Percentiles rank a stretch among this genome's conserved stretches.
Evolutionary conservation across 1,140 invertebrate species (phyloP).

Genomic region (Plectus sambesii): DNA sequence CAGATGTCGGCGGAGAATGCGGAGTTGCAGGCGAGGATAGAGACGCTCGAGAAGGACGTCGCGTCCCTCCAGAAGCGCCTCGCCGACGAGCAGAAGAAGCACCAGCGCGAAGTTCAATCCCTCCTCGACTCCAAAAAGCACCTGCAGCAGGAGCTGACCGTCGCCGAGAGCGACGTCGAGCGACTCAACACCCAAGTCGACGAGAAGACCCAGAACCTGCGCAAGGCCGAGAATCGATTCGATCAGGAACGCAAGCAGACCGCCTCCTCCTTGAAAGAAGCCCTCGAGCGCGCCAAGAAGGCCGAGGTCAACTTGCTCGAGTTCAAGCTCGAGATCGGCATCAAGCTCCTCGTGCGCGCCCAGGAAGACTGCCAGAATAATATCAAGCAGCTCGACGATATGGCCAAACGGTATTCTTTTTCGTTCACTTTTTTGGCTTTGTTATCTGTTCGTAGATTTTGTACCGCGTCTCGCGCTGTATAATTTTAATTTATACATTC

Average conservation of each 20-base stretch:
- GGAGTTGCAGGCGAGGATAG: constrained; percentile 26
- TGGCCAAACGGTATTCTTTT: neutral
- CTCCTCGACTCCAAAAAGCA: constrained; percentile 29
- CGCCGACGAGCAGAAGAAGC: constrained; percentile 28
- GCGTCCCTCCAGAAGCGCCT: constrained; percentile 20
- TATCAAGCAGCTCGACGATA: neutral
- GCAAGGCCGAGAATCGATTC: constrained; percentile 26
- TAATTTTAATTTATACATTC: too few relatives aligned
- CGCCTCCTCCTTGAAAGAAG: neutral
- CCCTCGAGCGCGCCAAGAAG: neutral
- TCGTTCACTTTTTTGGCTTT: too few relatives aligned
- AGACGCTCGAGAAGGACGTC: constrained; percentile 22
- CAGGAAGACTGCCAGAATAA: neutral
- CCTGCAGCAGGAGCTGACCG: constrained; percentile 18
- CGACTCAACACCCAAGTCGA: constrained; percentile 26
- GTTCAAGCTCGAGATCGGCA: neutral
- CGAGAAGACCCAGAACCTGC: constrained; percentile 28
- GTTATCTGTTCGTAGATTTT: too few relatives aligned
- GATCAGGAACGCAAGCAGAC: neutral
- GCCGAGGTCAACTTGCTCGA: neutral
- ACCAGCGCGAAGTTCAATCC: constrained; percentile 30
- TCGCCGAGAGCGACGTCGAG: constrained; percentile 16
- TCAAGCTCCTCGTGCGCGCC: neutral
- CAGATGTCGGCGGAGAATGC: constrained; percentile 23
- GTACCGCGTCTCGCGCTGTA: too few relatives aligned